These are phyloP conservation scores for Philaethria dido DNA, from an alignment of 2,888 invertebrate genomes.

Conservation along the genomic window DNA sequence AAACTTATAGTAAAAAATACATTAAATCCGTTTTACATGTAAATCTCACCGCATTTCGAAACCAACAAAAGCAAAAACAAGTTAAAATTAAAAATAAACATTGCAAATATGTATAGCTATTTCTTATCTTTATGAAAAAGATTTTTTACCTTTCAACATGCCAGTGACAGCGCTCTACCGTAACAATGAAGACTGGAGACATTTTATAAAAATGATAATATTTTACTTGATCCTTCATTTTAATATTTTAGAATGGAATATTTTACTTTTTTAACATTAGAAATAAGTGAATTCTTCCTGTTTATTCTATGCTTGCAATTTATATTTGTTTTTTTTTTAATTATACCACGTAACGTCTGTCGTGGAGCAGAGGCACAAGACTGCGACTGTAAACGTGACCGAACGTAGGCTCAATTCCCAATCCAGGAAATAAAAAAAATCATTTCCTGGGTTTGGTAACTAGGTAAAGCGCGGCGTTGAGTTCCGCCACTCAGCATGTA, in stretches of 20 bases:
- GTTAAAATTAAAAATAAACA: constrained; percentile 17
- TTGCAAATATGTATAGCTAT: not conserved
- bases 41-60: not conserved
- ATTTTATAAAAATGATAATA: constrained; percentile 6
- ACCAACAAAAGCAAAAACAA: not conserved
- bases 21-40: not conserved
- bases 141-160: constrained; percentile 27
- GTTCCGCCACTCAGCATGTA: too few relatives aligned
- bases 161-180: constrained; percentile 19
- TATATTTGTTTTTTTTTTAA: not conserved
- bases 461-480: too few relatives aligned
- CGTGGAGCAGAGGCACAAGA: too few relatives aligned
- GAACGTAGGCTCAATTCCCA: too few relatives aligned
- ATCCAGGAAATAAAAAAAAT: too few relatives aligned
- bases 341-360: too few relatives aligned
- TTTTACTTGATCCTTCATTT: constrained; percentile 13
- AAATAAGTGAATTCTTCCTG: not conserved
- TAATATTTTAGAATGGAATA: constrained; percentile 4
- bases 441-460: too few relatives aligned
- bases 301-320: not conserved
- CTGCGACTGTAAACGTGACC: too few relatives aligned
- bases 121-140: constrained; percentile 8
- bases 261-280: not conserved
- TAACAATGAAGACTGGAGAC: constrained; percentile 4
- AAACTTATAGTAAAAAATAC: too few relatives aligned